Conservation (phyloP, 1,140 invertebrate species). For the Nephila pilipes region DNA sequence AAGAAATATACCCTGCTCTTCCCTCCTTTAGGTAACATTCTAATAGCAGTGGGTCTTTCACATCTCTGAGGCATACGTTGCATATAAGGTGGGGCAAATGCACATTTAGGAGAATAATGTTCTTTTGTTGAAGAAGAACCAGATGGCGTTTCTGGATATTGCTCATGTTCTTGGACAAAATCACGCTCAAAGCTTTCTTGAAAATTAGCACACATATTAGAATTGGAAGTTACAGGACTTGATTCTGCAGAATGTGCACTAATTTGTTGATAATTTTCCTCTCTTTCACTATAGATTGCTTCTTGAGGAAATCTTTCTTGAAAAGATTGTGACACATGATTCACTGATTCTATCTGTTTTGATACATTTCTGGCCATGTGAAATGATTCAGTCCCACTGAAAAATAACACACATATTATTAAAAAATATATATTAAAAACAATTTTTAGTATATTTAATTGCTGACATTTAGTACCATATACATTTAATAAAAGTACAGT, state of each 20-base stretch:
- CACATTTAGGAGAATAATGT: slow-evolving; percentile 69
- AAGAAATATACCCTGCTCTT: slow-evolving; percentile 78
- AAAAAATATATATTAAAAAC: neutral
- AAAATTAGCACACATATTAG: slow-evolving; percentile 26
- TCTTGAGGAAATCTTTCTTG: slow-evolving; percentile 61
- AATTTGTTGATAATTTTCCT: slow-evolving; percentile 37
- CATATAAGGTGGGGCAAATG: slow-evolving; percentile 61
- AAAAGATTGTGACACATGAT: slow-evolving; percentile 47
- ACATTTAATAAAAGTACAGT: no score
- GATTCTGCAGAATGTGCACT: slow-evolving; percentile 36
- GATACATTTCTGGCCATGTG: neutral
- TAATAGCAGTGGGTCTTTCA: slow-evolving; percentile 65
- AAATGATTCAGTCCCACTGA: slow-evolving; percentile 49
- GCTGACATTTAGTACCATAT: no score
- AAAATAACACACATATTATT: neutral
- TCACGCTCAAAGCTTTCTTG: slow-evolving; percentile 66
- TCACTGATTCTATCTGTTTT: slow-evolving; percentile 46
- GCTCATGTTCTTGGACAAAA: slow-evolving; percentile 36
- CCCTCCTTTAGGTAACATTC: slow-evolving; percentile 79
- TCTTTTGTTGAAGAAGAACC: slow-evolving; percentile 42
- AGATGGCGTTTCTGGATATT: slow-evolving; percentile 38
- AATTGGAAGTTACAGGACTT: slow-evolving; percentile 51
- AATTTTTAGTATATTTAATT: no score
- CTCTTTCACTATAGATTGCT: slow-evolving; percentile 53
- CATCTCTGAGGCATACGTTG: slow-evolving; percentile 36